These are phyloP conservation scores for Cottus gobio DNA, from an alignment of 2,113 vertebrate genomes.

Conservation along the genomic window DNA sequence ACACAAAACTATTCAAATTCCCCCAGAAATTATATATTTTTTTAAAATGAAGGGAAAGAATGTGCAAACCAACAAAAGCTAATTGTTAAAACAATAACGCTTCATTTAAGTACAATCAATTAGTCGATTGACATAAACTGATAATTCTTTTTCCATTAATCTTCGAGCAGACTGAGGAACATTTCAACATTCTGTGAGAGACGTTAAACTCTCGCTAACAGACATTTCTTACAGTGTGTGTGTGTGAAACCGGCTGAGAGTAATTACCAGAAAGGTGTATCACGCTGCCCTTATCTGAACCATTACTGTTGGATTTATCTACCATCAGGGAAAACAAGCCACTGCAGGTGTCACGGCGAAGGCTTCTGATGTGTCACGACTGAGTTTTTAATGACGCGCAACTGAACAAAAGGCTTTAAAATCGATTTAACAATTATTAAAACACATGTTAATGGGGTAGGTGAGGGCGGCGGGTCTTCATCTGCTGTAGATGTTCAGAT, in stretches of 20 bases:
- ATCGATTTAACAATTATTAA: not conserved
- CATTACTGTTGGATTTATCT: slow-evolving; percentile 58
- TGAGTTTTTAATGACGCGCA: slow-evolving; percentile 1
- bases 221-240: slow-evolving; percentile 27
- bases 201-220: not conserved
- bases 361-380: slow-evolving; percentile 14
- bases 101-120: not conserved
- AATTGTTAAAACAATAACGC: not conserved
- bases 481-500: not conserved
- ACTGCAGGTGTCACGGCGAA: slow-evolving; percentile 14
- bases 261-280: slow-evolving; percentile 64
- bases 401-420: not conserved
- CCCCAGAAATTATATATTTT: too few species aligned
- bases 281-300: slow-evolving; percentile 59
- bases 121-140: not conserved
- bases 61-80: not conserved
- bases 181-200: too few species aligned
- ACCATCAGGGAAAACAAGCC: slow-evolving; percentile 52
- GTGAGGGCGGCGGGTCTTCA: not conserved
- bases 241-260: slow-evolving; percentile 40
- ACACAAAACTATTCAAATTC: not conserved
- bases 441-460: not conserved
- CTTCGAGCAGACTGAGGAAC: not conserved
- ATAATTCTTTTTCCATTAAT: not conserved
- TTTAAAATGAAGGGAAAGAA: not conserved